Evolutionary conservation across 2,888 invertebrate species (phyloP).

Genomic region (Melinopterus prodromus): DNA sequence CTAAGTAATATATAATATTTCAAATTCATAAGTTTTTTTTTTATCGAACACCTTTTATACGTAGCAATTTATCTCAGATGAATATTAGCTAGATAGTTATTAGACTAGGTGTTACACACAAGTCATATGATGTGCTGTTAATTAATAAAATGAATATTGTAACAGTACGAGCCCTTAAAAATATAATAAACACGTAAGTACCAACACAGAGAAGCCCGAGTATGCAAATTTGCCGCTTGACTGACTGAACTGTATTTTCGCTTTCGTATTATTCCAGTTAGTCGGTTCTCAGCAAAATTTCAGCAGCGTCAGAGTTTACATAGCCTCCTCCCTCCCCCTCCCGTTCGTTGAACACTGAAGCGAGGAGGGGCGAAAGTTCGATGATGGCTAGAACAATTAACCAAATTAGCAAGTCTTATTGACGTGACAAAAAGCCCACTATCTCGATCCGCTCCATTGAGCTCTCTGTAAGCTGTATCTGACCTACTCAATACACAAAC

Average conservation of each 20-base stretch:
- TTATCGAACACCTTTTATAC: too few species aligned
- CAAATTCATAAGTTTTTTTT: too few species aligned
- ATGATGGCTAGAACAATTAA: conserved; percentile 21
- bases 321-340: not conserved
- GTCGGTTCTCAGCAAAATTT: conserved; percentile 24
- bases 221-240: not conserved
- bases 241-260: not conserved
- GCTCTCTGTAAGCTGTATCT: conserved; percentile 18
- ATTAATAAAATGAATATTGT: too few species aligned
- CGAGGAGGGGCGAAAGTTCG: conserved; percentile 6
- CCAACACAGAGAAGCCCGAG: not conserved
- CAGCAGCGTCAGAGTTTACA: conserved; percentile 17
- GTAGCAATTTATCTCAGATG: too few species aligned
- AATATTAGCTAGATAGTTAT: too few species aligned
- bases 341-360: not conserved
- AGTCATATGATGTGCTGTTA: too few species aligned
- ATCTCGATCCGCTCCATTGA: not conserved
- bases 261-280: conserved; percentile 16
- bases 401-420: conserved; percentile 29
- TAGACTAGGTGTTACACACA: too few species aligned
- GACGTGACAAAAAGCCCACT: conserved; percentile 25
- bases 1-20: too few species aligned
- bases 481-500: conserved; percentile 27
- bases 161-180: too few species aligned
- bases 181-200: too few species aligned